These are phyloP conservation scores for Pycnonotus jocosus DNA, from an alignment of 2,113 vertebrate species.

Conservation along the genomic window DNA sequence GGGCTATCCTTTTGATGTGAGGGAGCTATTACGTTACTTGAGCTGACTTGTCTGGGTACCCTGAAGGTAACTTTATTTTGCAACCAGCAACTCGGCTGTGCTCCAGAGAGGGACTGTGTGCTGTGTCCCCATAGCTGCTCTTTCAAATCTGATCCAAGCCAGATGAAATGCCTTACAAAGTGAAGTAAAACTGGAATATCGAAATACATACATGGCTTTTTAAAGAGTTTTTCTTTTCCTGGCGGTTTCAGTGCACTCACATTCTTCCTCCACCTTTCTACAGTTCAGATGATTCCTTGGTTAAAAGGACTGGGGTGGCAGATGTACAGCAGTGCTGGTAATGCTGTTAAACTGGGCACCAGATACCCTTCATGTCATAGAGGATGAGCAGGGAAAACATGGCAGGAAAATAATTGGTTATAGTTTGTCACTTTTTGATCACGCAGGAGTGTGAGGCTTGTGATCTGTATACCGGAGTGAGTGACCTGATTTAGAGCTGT, in stretches of 20 bases:
- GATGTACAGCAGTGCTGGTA: background rate
- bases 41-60: background rate
- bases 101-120: background rate
- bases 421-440: background rate
- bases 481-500: conserved; percentile 49
- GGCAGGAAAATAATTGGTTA: background rate
- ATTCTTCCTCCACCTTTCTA: background rate
- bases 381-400: background rate
- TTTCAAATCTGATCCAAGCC: background rate
- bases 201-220: background rate
- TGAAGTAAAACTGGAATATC: background rate
- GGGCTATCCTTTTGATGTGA: background rate
- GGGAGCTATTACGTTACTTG: background rate
- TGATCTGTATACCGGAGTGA: background rate
- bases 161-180: background rate
- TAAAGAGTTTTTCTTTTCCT: background rate
- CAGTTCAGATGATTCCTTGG: background rate
- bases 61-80: background rate
- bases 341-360: background rate
- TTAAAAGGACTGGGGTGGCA: background rate
- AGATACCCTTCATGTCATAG: background rate
- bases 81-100: background rate
- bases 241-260: background rate
- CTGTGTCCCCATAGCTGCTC: background rate
- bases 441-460: background rate